A percentile compares a stretch with the other conserved stretches of the same genome.
Conservation (phyloP, 2,888 invertebrate species). For the Caenorhabditis virilis region DNA sequence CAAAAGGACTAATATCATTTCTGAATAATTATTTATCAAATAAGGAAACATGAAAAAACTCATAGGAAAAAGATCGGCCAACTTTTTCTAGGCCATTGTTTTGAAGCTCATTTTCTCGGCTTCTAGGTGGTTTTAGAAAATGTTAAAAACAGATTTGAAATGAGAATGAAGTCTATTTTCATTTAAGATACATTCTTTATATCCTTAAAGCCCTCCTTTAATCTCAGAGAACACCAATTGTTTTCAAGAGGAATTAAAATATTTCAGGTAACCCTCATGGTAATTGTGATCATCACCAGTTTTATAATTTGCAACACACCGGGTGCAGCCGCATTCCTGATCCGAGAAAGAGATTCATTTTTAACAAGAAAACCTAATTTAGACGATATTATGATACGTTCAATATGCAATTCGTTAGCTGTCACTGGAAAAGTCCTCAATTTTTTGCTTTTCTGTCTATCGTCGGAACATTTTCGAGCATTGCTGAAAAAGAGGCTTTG, state of each 20-base stretch:
- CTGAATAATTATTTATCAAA: no score
- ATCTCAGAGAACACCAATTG: neutral
- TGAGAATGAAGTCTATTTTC: no score
- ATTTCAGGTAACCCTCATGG: constrained; percentile 53
- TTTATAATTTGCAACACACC: constrained; percentile 55
- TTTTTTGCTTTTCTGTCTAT: constrained; percentile 55
- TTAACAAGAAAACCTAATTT: neutral
- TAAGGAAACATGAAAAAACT: no score
- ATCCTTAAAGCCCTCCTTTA: no score
- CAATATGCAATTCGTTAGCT: constrained; percentile 45
- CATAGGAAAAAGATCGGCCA: no score
- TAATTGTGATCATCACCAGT: constrained; percentile 46
- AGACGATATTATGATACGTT: constrained; percentile 23
- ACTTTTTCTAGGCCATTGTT: no score
- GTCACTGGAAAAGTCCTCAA: constrained; percentile 57
- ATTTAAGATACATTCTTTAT: no score
- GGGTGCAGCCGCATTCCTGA: constrained; percentile 43
- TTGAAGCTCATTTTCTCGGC: no score
- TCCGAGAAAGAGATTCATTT: constrained; percentile 20
- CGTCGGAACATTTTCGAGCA: constrained; percentile 53
- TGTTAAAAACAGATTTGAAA: no score
- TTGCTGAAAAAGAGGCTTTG: constrained; percentile 42
- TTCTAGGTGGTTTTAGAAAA: no score
- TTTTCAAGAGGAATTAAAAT: no score
- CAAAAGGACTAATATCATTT: no score